These are phyloP conservation scores for Myxocyprinus asiaticus DNA, from an alignment of 2,113 vertebrate genomes.

Conservation along the genomic window DNA sequence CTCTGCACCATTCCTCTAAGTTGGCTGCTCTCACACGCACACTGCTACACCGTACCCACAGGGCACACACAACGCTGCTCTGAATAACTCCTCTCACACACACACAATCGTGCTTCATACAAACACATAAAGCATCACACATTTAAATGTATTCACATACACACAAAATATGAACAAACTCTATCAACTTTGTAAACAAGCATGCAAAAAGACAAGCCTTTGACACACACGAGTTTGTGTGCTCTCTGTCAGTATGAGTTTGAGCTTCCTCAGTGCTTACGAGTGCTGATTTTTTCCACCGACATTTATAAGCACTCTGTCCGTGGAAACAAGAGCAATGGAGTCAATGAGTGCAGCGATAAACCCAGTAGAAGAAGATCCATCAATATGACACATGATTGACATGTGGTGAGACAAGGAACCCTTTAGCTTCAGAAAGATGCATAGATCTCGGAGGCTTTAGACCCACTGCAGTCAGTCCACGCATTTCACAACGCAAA, in stretches of 20 bases:
- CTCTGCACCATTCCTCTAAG: conserved; percentile 52
- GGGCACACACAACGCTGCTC: conserved; percentile 15
- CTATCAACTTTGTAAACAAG: neutral
- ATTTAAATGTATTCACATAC: too few relatives aligned
- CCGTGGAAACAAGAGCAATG: too few relatives aligned
- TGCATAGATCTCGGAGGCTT: neutral
- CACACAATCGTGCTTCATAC: neutral
- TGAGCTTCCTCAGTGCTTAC: neutral
- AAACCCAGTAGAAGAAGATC: neutral
- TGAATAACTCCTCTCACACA: neutral
- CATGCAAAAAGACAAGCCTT: neutral
- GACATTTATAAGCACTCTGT: too few relatives aligned
- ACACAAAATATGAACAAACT: conserved; percentile 11
- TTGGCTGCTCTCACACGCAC: conserved; percentile 48
- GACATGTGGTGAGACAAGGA: conserved; percentile 13
- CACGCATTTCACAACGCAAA: neutral
- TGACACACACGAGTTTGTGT: neutral
- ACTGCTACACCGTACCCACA: conserved; percentile 48
- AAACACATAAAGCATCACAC: too few relatives aligned
- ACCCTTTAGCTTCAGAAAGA: neutral
- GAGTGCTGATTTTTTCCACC: too few relatives aligned
- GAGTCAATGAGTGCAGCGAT: neutral
- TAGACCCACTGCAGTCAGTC: neutral
- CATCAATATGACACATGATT: conserved; percentile 1
- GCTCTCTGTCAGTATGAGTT: neutral